Base-by-base conservation (phyloP, 2,888 invertebrate species). In the Actias luna region DNA sequence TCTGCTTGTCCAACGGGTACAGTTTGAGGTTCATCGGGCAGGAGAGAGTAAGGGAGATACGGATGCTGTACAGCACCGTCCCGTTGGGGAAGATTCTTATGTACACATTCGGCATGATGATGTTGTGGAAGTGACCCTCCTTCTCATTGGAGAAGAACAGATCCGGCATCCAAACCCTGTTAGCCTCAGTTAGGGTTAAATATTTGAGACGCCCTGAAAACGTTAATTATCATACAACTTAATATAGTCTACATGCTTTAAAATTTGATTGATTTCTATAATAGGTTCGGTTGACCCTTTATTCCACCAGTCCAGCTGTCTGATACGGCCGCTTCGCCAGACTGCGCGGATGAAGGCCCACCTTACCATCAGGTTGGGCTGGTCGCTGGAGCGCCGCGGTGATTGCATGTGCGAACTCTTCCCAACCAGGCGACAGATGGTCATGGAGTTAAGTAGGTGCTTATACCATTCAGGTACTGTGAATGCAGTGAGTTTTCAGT, bases 111-210 rank as follows among this genome's bases (percentile, higher is more conserved):
- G 98, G 98, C 97, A 98, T 98, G 87, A 98, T 98, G 89, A 99
- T 98, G 88, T 98, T 97, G 93, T 99, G 98, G 86, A 99, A 97
- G 86, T 98, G 98, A 62, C 99, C 99, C 84, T 98, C 98, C 88
- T 99, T 99, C 93, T 99, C 99, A 84, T 99, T 99, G 64, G 98
- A 97, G 93, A 99, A 99, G 94, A 99, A 99, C 74, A 99, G 93
- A 93, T 99, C 99, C 39, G 99, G 99, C 96, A 99, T 98, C 99
- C 99, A 99, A 64, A 99, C 98, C 75, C 98, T 95, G 91, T 97
- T 97, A 63, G 98, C 97, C 90, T 99, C 98, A 63, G 98, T 98
- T 82, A 98, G 93, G 64, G 98, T 98, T 70, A 98, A 94, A 93
- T 98, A 98, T 89, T 97, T 97, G 66, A 98, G 94, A 76, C 96